Evolutionary conservation across 2,888 invertebrate genomes (phyloP), one percentile per base, ranked within the genome.

Genomic region (Melinopterus prodromus): DNA sequence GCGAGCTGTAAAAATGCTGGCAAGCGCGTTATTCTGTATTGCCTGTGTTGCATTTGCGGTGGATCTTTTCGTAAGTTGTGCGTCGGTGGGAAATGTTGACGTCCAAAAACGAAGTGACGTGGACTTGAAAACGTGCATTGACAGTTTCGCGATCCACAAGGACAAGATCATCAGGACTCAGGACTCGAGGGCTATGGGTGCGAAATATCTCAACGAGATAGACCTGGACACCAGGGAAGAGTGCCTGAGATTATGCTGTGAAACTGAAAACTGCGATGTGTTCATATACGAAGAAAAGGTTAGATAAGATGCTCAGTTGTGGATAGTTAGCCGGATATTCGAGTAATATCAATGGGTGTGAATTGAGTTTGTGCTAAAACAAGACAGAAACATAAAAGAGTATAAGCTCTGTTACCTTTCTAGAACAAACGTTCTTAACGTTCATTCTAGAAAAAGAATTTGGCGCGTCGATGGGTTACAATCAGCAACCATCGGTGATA

Each of bases 221-320:
- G 96, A 97, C 88, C 91, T 97, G 86, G 94, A 94, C 84, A 93
- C 95, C 78, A 92, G 95, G 84, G 92, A 94, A 85, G 96, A 97
- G 88, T 98, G 98, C 88, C 91, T 97, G 86, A 92, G 94, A 77
- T 92, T 96, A 82, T 98, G 98, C 90, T 98, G 97, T 90, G 94
- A 96, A 89, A 97, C 96, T 3, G 93, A 94, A 77, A 90, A 93
- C 82, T 98, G 98, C 89, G 97, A 98, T 89, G 97, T 97, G 35
- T 97, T 97, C 89, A 95, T 98, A 84, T 98, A 95, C 87, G 97
- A 98, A 89, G 96, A 97, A 87, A 97, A 97, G 93, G 96, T 96
- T 53, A 53, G 53, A 12, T 9, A 53, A 53, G 53, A 53, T 9
- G 9, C 5, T 9, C 53, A 9, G 2, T 53, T 6, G 5, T 12